phyloP scores from a whole-genome alignment of 2,888 invertebrate genomes.

The Dynastes tityus region DNA sequence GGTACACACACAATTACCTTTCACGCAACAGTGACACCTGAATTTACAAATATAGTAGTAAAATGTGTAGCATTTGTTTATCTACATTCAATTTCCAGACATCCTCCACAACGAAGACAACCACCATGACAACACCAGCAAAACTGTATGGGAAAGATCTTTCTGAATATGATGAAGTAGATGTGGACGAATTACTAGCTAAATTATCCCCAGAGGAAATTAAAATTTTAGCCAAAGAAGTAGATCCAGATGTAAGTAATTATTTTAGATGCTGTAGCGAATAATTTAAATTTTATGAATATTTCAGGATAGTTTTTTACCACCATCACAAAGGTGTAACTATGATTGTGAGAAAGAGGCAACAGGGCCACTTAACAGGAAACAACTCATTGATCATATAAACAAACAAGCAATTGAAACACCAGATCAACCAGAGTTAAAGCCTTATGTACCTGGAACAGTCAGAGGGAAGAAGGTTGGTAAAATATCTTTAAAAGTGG shows the following conservation, averaged over 20 bases:
- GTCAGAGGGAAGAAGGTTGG: slow-evolving; percentile 91
- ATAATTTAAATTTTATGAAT: slow-evolving; percentile 7
- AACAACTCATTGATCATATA: slow-evolving; percentile 95
- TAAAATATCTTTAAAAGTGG: slow-evolving; percentile 46
- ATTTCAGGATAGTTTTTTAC: slow-evolving; percentile 94
- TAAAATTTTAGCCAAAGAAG: slow-evolving; percentile 97
- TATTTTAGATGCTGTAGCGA: slow-evolving; percentile 47
- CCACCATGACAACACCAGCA: slow-evolving; percentile 91
- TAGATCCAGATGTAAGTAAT: slow-evolving; percentile 97
- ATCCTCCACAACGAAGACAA: slow-evolving; percentile 90
- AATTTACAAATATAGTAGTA: slow-evolving; percentile 29
- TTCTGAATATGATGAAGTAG: slow-evolving; percentile 93
- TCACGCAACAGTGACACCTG: slow-evolving; percentile 22
- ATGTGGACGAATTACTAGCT: slow-evolving; percentile 94
- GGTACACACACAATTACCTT: slow-evolving; percentile 41
- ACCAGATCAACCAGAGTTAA: slow-evolving; percentile 96
- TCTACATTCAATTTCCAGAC: slow-evolving; percentile 77
- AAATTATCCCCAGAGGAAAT: slow-evolving; percentile 97
- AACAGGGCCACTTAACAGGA: slow-evolving; percentile 96
- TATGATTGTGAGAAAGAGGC: slow-evolving; percentile 96
- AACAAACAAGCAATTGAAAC: slow-evolving; percentile 99
- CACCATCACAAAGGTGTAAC: slow-evolving; percentile 95
- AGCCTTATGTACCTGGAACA: slow-evolving; percentile 93
- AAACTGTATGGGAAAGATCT: slow-evolving; percentile 93
- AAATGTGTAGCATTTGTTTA: slow-evolving; percentile 37